Base-by-base conservation (phyloP, 1,140 invertebrate species). In the Bombus soroeensis region DNA sequence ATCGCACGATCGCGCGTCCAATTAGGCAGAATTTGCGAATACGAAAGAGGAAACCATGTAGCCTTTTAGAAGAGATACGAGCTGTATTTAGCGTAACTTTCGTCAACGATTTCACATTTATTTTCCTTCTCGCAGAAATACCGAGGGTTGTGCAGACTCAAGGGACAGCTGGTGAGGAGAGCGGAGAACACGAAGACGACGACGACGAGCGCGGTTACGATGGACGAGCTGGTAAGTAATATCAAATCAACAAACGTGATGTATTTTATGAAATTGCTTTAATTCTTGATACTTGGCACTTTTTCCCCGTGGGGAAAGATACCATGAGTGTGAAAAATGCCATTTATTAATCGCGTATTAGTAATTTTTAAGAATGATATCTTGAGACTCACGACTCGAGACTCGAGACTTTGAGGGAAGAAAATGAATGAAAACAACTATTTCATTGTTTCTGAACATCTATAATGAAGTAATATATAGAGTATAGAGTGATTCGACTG, bases 71-170 rank as follows among this genome's bases (percentile, higher is more conserved):
- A 62, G 68, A 70, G 53, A 72, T 62, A 79, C 39, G 76, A 62
- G 68, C n/a, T 12, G 41, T 59, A 80, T 73, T 85, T 89, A 86
- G 32, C 73, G 72, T 70, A 70, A 37, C 70, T 78, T 64, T 39
- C 68, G 22, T 75, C 66, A 59, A 47, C 18, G 34, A 66, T 64
- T 47, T 64, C 62, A 81, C 77, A 66, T 91, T 88, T 84, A 28
- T 89, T 91, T 90, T 90, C 87, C 34, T 85, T 90, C 75, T 95
- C 94, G 71, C 92, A 96, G 96, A 95, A 93, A 96, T 96, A 91
- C 96, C 96, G 34, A 92, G 94, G 91, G 94, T 96, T 84, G 94
- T 96, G 62, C 96, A 96, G 92, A 96, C 96, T 71, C 96, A 96
- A 89, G 96, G 96, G 41, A 96, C 95, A 15, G 96, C 96, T 75